These are phyloP conservation scores for Octopus bimaculoides DNA, from an alignment of 1,140 invertebrate genomes.

Conservation along the genomic window DNA sequence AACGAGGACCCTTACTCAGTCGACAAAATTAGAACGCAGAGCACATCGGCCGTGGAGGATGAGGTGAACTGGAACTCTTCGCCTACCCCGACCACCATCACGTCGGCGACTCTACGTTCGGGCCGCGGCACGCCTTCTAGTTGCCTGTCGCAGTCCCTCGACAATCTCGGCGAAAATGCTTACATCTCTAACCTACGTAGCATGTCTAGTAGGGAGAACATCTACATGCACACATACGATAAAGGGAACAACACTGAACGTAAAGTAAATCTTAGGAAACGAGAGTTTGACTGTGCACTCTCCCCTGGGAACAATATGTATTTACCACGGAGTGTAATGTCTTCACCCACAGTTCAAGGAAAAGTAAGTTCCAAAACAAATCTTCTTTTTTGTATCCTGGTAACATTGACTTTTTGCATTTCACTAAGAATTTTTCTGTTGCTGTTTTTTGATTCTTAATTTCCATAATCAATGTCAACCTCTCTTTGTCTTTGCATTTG, in stretches of 20 bases:
- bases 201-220: constrained; percentile 6
- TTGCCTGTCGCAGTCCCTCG: constrained; percentile 7
- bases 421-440: no score
- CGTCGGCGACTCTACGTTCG: constrained; percentile 4
- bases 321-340: background rate
- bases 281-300: constrained; percentile 1
- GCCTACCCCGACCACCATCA: constrained; percentile 8
- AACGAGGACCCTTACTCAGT: constrained; percentile 7
- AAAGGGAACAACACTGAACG: background rate
- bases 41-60: constrained; percentile 37
- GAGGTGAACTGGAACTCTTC: constrained; percentile 30
- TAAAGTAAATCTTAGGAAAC: background rate
- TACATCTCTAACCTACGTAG: background rate
- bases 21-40: constrained; percentile 28
- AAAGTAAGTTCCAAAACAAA: background rate
- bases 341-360: constrained; percentile 10
- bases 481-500: no score
- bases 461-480: no score
- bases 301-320: background rate
- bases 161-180: constrained; percentile 6
- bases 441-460: no score
- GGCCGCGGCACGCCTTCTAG: constrained; percentile 4
- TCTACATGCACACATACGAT: background rate
- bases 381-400: background rate
- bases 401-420: no score